Conservation (phyloP, 2,113 vertebrate species). For the Orcinus orca region DNA sequence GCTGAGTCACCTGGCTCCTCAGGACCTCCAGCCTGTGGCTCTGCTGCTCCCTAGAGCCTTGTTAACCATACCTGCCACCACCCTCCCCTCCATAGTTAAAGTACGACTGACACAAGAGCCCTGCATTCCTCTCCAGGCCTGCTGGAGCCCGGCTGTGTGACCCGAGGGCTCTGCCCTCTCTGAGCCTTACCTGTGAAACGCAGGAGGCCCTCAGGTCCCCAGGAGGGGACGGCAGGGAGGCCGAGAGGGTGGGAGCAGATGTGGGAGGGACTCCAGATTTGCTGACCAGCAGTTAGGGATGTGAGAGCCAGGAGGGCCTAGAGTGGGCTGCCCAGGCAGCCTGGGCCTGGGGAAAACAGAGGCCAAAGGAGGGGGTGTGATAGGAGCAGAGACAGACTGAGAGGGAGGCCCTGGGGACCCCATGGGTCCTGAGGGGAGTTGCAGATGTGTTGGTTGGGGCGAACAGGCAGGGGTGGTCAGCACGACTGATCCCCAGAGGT, state of each 20-base stretch:
- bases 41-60: conserved; percentile 39
- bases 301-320: fast-evolving
- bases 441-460: neutral
- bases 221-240: neutral
- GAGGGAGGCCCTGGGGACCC: neutral
- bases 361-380: neutral
- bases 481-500: neutral
- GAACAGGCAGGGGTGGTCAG: neutral
- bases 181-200: neutral
- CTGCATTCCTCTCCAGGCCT: neutral
- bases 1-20: conserved; percentile 14
- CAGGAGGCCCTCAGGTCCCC: neutral
- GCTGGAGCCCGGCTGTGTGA: neutral
- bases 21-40: neutral
- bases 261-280: neutral
- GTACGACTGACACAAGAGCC: neutral
- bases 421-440: neutral
- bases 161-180: neutral
- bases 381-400: neutral
- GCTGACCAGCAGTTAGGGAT: neutral
- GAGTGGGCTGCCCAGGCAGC: neutral
- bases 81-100: conserved; percentile 42
- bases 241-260: neutral
- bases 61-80: neutral
- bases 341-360: neutral